phyloP scores from a whole-genome alignment of 1,140 invertebrate genomes.

The Drosophila kikkawai region DNA sequence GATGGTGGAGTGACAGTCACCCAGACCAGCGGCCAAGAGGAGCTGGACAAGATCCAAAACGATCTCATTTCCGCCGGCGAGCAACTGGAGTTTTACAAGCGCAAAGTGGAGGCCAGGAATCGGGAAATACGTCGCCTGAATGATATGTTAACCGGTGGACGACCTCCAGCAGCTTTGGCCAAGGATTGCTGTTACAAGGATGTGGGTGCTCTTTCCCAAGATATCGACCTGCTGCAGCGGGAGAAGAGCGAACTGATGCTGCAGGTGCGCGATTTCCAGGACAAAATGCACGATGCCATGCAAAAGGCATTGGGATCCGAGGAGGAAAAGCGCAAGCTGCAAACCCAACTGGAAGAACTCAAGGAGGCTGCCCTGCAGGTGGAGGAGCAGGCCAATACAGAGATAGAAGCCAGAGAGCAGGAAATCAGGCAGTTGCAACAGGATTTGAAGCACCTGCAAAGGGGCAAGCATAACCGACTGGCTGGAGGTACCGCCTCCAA shows the following conservation, averaged over 20 bases:
- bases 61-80: slow-evolving; percentile 55
- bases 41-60: slow-evolving; percentile 71
- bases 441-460: slow-evolving; percentile 43
- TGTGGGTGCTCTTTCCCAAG: slow-evolving; percentile 80
- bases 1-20: slow-evolving; percentile 46
- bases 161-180: slow-evolving; percentile 86
- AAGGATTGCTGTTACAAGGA: slow-evolving; percentile 87
- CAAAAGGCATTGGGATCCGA: slow-evolving; percentile 87
- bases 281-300: slow-evolving; percentile 89
- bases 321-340: slow-evolving; percentile 87
- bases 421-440: slow-evolving; percentile 54
- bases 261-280: slow-evolving; percentile 87
- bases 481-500: slow-evolving; percentile 10
- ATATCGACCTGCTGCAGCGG: slow-evolving; percentile 86
- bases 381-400: slow-evolving; percentile 86
- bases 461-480: slow-evolving; percentile 17
- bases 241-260: slow-evolving; percentile 86
- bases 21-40: slow-evolving; percentile 54
- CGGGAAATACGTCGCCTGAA: slow-evolving; percentile 87
- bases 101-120: slow-evolving; percentile 85
- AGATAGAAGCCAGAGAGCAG: slow-evolving; percentile 73
- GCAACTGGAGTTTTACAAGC: slow-evolving; percentile 70
- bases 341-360: slow-evolving; percentile 88
- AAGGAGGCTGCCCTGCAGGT: slow-evolving; percentile 88
- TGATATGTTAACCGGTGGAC: slow-evolving; percentile 87